Evolutionary conservation across 2,113 vertebrate genomes (phyloP), one percentile per base, ranked within the genome.

Genomic region (Delphinapterus leucas): DNA sequence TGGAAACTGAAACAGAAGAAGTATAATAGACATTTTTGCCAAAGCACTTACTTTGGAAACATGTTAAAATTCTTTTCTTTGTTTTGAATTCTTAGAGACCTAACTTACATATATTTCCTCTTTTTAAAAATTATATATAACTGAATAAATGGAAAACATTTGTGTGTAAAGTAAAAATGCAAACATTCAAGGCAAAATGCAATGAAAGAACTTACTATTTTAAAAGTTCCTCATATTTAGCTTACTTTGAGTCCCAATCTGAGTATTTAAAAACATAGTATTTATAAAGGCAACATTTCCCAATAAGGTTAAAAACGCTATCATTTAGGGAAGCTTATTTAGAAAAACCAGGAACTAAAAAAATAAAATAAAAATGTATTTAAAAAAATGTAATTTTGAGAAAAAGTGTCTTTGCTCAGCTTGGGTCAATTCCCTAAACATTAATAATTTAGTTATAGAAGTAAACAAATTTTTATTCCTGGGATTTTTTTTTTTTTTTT

Each of bases 111-210:
- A 55, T 11, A 84, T 38, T 47, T 77, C 15, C 3, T 31, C 11
- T 74, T 96, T 55, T 31, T 21, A 71, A 93, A 87, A 84, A 63
- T 47, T 61, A 71, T 4, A 6, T n/a, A 73, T 44, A 41, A 25
- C 5, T 67, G 28, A 92, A 58, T 60, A 68, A 71, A 81, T 74
- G n/a, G 25, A 74, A 93, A 67, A 53, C 20, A 84, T 80, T 96
- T 96, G n/a, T 60, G 81, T 70, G 49, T 96, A 85, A 76, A 73
- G 25, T 71, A 91, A 93, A 90, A 84, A 68, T 88, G 38, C 6
- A 81, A 91, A 88, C 77, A 21, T 76, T 68, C 26, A 94, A 93
- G 82, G 25, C 61, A 67, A 97, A 96, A 89, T 21, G 31, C 8
- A 79, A 8, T 76, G 26, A 67, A 89, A 65, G 1, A 58, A 63